These are phyloP conservation scores for Chiropotes sagulatus DNA, from an alignment of 2,797 vertebrate genomes.

Conservation along the genomic window DNA sequence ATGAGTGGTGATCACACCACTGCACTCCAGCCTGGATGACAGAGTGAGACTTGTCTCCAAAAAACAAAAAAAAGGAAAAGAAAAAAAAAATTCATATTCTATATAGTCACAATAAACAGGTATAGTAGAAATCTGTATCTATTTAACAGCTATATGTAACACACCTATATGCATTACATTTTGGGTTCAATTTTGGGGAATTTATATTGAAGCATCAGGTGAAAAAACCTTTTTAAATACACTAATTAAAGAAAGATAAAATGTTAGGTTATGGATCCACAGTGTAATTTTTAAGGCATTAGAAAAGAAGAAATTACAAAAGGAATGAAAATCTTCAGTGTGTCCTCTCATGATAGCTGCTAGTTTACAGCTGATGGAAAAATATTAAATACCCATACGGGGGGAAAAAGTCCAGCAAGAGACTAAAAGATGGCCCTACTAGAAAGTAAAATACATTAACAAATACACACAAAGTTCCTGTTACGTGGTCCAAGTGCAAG, in stretches of 20 bases:
- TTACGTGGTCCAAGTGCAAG: neutral
- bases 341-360: neutral
- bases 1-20: neutral
- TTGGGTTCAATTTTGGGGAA: neutral
- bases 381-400: neutral
- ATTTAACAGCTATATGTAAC: neutral
- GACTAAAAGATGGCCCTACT: neutral
- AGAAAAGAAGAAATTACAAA: slow-evolving; percentile 7
- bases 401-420: neutral
- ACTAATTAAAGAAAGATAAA: slow-evolving; percentile 36
- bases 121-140: neutral
- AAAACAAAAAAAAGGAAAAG: neutral
- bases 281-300: neutral
- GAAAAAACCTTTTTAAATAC: neutral
- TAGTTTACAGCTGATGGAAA: neutral
- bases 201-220: neutral
- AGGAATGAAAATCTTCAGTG: neutral
- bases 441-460: neutral
- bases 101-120: neutral
- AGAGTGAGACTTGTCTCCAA: neutral
- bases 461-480: neutral
- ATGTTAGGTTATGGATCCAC: neutral
- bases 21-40: neutral
- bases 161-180: neutral
- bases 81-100: neutral